Evolutionary conservation across 1,140 invertebrate species (phyloP), one percentile per base, ranked within the genome.

Genomic region (Pteromalus puparum): DNA sequence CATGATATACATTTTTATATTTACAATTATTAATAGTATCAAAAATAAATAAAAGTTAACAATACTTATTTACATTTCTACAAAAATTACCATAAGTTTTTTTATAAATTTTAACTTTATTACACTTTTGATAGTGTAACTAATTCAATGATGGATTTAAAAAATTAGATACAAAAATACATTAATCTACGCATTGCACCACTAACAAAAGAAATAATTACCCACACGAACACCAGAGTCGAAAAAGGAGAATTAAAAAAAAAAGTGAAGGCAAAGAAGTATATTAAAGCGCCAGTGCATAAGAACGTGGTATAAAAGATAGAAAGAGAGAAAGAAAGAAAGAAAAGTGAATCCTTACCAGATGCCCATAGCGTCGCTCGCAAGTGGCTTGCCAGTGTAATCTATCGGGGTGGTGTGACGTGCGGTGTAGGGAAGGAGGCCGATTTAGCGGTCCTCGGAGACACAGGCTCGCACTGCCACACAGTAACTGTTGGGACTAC

Each of bases 401-500:
- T 91, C 92, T 93, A 93, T 93, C 92, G 92, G 91, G 92, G 92
- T 91, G 79, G 91, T 93, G 90, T 92, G 90, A 89, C 91, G 92
- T 93, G 92, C 91, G 92, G 91, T 92, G 91, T 90, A 90, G 92
- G 91, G 87, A 92, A 92, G 90, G 92, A 93, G 90, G 90, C 91
- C 92, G 92, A 91, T 88, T 93, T 92, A 93, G 90, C 92, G 92
- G 91, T 92, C 92, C 91, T 93, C 92, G 92, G 91, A 93, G 92
- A 92, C 88, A 92, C 92, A 92, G 92, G 92, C 89, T 93, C 92
- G 91, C 91, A 93, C 92, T 93, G 92, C 91, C 91, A 93, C 91
- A 93, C 92, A 88, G 91, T 93, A 89, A 93, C 92, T 91, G 92
- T 93, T 92, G 92, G 92, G 91, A 92, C 91, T 92, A 92, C 88